Conservation (phyloP, 2,797 vertebrate species). For the Sebastes oblongus region DNA sequence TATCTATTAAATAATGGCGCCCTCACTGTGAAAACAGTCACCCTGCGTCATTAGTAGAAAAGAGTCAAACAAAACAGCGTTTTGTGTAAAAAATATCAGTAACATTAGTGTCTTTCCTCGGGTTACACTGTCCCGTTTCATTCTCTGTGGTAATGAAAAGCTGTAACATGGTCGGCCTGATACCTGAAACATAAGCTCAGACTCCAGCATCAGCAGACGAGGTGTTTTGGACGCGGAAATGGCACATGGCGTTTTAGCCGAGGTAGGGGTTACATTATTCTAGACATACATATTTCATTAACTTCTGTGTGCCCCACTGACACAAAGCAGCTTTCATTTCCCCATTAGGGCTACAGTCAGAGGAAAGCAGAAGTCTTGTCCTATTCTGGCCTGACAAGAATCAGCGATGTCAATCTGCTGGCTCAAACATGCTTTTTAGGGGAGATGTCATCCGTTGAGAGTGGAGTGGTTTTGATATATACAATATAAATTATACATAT, state of each 20-base stretch:
- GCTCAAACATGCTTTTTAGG: background rate
- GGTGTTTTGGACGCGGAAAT: constrained; percentile 47
- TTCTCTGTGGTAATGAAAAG: constrained; percentile 29
- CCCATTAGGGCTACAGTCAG: constrained; percentile 46
- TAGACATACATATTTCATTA: constrained; percentile 69
- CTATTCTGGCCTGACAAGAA: constrained; percentile 31
- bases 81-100: constrained; percentile 8
- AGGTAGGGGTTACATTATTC: constrained; percentile 56
- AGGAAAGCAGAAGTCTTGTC: constrained; percentile 55
- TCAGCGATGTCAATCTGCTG: background rate
- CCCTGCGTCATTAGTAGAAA: background rate
- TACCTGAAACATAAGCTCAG: constrained; percentile 38
- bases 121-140: constrained; percentile 8
- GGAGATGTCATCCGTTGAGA: background rate
- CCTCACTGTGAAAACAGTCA: background rate
- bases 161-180: constrained; percentile 17
- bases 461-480: background rate
- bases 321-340: constrained; percentile 74
- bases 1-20: background rate
- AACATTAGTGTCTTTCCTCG: constrained; percentile 1
- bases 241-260: constrained; percentile 30
- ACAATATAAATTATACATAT: background rate
- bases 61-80: background rate
- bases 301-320: constrained; percentile 59
- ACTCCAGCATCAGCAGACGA: constrained; percentile 22